Evolutionary conservation across 2,113 vertebrate genomes (phyloP).

Genomic region (western clawed frog (Xenopus tropicalis)): DNA sequence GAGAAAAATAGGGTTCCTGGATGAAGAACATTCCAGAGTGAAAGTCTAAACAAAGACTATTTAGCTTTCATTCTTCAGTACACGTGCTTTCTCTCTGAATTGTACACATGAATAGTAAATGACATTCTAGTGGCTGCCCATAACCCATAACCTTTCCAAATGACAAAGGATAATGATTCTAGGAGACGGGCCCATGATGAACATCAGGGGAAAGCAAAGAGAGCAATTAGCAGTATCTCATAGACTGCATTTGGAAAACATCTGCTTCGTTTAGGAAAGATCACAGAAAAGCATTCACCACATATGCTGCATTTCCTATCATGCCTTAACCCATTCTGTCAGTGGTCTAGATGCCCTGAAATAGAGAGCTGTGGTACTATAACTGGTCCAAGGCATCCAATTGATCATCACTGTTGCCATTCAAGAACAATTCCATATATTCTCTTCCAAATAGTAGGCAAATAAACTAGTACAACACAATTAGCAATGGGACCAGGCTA

Average conservation of each 20-base stretch:
- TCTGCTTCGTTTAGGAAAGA: slow-evolving; percentile 48
- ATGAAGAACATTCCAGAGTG: neutral
- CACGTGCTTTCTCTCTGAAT: slow-evolving; percentile 35
- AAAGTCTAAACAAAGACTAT: slow-evolving; percentile 31
- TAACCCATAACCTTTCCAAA: slow-evolving; percentile 46
- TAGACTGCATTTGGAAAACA: slow-evolving; percentile 45
- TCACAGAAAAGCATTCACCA: slow-evolving; percentile 30
- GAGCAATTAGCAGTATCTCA: slow-evolving; percentile 38
- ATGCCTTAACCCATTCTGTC: slow-evolving; percentile 24
- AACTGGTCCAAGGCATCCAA: neutral
- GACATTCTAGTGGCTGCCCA: slow-evolving; percentile 45
- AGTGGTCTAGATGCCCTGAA: slow-evolving; percentile 24
- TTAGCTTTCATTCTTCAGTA: slow-evolving; percentile 23
- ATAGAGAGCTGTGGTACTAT: neutral
- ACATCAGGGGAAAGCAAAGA: slow-evolving; percentile 44
- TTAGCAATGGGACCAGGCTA: no score
- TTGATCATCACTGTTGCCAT: no score
- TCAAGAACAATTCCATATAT: no score
- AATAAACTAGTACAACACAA: no score
- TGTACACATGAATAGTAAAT: slow-evolving; percentile 43
- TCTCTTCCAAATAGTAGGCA: no score
- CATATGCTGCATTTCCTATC: slow-evolving; percentile 26
- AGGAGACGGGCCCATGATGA: slow-evolving; percentile 43
- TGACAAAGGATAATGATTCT: slow-evolving; percentile 46
- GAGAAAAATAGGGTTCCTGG: no score